These are phyloP conservation scores for Hanleya hanleyi DNA, from an alignment of 2,888 invertebrate genomes.

Conservation along the genomic window DNA sequence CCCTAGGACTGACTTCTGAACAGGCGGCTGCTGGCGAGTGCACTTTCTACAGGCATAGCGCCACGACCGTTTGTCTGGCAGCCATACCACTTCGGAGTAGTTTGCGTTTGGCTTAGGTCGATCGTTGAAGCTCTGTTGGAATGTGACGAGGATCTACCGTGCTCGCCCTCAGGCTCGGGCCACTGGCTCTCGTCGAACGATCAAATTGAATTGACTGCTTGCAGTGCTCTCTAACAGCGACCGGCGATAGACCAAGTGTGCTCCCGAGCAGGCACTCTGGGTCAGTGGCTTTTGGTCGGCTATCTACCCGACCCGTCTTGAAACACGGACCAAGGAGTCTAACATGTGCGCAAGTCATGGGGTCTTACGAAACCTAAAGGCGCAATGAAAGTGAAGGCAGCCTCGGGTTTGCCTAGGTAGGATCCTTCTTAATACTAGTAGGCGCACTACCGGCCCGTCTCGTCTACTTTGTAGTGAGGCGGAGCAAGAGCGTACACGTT, in stretches of 20 bases:
- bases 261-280: too few relatives aligned
- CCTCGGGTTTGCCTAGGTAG: conserved; percentile 68
- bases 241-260: background rate
- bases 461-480: conserved; percentile 40
- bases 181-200: conserved; percentile 20
- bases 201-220: conserved; percentile 33
- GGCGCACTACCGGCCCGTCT: conserved; percentile 78
- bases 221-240: conserved; percentile 34
- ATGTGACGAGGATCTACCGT: conserved; percentile 29
- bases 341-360: conserved; percentile 82
- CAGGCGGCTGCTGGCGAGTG: conserved; percentile 16
- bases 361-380: conserved; percentile 78
- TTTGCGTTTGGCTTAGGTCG: too few relatives aligned
- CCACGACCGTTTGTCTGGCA: too few relatives aligned
- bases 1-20: background rate
- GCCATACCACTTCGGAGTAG: too few relatives aligned
- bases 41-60: conserved; percentile 39
- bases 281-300: too few relatives aligned
- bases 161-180: conserved; percentile 7
- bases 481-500: conserved; percentile 80
- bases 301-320: conserved; percentile 80
- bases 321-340: conserved; percentile 85
- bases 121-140: conserved; percentile 36
- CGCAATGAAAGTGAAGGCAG: conserved; percentile 80
- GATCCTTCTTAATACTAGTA: conserved; percentile 33